These are phyloP conservation scores for Erethizon dorsatum DNA, from an alignment of 2,797 vertebrate genomes.

Conservation along the genomic window DNA sequence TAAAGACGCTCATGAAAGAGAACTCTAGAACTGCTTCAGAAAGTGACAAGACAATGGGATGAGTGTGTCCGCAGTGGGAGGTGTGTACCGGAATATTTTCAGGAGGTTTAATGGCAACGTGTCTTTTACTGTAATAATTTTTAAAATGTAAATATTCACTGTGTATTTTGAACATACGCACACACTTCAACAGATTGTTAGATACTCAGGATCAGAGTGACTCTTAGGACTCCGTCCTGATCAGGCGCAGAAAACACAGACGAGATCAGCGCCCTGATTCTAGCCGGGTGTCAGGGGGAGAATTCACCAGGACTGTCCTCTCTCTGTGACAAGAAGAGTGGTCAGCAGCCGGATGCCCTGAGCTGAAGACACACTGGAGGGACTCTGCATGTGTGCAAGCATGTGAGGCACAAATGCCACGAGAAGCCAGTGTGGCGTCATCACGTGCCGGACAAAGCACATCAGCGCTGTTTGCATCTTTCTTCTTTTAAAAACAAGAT, in stretches of 20 bases:
- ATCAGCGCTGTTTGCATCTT: slow-evolving; percentile 13
- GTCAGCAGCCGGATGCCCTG: not conserved
- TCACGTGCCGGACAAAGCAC: not conserved
- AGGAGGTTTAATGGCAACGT: not conserved
- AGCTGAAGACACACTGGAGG: slow-evolving; percentile 38
- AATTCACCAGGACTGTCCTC: slow-evolving; percentile 48
- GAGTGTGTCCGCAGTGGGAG: not conserved
- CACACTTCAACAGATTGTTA: not conserved
- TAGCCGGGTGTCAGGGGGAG: not conserved
- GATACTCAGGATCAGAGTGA: not conserved
- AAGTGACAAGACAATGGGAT: not conserved
- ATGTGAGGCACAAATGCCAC: not conserved
- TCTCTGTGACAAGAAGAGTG: slow-evolving; percentile 49
- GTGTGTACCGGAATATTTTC: not conserved
- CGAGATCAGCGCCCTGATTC: slow-evolving; percentile 66
- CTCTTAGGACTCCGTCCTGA: not conserved
- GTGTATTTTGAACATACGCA: not conserved
- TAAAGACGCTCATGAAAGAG: not conserved
- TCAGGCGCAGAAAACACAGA: not conserved
- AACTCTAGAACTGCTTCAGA: not conserved
- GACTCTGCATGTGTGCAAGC: not conserved
- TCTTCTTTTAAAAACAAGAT: slow-evolving; percentile 60
- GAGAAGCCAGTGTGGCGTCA: not conserved
- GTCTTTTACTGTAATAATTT: not conserved
- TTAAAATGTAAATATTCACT: not conserved